Conservation (phyloP, 2,888 invertebrate species). For the Agriopis aurantiaria region DNA sequence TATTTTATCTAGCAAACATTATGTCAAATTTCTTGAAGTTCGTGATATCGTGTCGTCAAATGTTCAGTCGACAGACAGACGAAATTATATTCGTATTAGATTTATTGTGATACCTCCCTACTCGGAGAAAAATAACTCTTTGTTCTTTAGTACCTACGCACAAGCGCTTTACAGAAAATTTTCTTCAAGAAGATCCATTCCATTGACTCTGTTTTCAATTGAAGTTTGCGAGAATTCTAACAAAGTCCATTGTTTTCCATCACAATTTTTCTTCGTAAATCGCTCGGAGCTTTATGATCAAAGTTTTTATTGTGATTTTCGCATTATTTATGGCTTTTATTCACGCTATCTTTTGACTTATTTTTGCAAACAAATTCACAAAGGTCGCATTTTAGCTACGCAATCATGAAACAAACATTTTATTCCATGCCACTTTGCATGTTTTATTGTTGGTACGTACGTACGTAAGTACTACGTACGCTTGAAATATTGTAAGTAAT, state of each 20-base stretch:
- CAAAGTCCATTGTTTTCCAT: slow-evolving; percentile 31
- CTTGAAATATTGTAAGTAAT: neutral
- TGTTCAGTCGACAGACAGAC: neutral
- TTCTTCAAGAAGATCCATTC: slow-evolving; percentile 15
- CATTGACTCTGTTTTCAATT: slow-evolving; percentile 18
- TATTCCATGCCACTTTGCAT: neutral
- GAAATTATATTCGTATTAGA: no score
- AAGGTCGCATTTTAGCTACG: no score
- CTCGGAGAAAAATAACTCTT: slow-evolving; percentile 12
- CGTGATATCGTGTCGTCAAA: no score
- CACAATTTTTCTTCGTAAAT: slow-evolving; percentile 29
- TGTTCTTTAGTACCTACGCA: neutral
- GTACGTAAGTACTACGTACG: neutral
- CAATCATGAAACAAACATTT: neutral
- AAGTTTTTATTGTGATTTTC: slow-evolving; percentile 27
- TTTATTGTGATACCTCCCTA: no score
- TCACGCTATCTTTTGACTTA: slow-evolving; percentile 6
- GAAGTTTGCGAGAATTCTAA: slow-evolving; percentile 20
- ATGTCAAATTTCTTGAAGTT: no score
- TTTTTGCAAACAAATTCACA: neutral
- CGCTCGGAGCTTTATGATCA: slow-evolving; percentile 19
- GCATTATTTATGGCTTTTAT: slow-evolving; percentile 16
- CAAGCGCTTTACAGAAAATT: slow-evolving; percentile 9
- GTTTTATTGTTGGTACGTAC: neutral
- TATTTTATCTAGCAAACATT: no score